Conservation (phyloP, 2,797 vertebrate species). For the Pagetopsis macropterus region DNA sequence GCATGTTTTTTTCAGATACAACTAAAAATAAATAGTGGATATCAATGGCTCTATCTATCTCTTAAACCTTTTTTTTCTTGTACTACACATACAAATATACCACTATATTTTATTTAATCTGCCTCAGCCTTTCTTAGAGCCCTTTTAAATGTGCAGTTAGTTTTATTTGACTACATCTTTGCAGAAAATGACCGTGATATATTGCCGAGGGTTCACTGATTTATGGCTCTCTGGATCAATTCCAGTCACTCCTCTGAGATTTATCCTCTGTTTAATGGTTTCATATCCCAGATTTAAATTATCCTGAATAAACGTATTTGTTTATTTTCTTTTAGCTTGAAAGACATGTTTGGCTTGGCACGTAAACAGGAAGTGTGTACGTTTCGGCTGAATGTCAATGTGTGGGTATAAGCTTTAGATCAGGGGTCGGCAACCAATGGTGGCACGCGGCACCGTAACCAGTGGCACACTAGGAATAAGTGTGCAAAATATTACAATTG, state of each 20-base stretch:
- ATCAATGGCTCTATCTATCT: not conserved
- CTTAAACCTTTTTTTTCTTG: not conserved
- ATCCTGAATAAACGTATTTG: not conserved
- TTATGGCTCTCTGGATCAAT: constrained; percentile 3
- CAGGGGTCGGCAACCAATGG: too few relatives aligned
- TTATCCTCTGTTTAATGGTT: constrained; percentile 1
- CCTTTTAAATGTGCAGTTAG: not conserved
- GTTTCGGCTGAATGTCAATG: too few relatives aligned
- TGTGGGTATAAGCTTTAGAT: too few relatives aligned
- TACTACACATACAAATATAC: not conserved
- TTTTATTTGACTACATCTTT: constrained; percentile 4
- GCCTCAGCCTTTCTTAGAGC: not conserved
- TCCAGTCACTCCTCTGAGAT: not conserved
- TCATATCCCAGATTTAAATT: constrained; percentile 19
- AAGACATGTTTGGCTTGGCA: too few relatives aligned
- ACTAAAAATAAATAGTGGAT: not conserved
- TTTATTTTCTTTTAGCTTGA: constrained; percentile 26
- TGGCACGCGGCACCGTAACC: too few relatives aligned
- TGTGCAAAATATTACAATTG: too few relatives aligned
- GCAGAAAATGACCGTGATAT: not conserved
- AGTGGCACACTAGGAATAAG: too few relatives aligned
- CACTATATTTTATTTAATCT: not conserved
- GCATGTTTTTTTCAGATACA: not conserved
- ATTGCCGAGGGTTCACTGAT: not conserved
- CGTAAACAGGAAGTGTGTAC: not conserved